Evolutionary conservation across 2,888 invertebrate genomes (phyloP), one percentile per base, ranked within the genome.

Genomic region (Pogonocherus hispidulus): DNA sequence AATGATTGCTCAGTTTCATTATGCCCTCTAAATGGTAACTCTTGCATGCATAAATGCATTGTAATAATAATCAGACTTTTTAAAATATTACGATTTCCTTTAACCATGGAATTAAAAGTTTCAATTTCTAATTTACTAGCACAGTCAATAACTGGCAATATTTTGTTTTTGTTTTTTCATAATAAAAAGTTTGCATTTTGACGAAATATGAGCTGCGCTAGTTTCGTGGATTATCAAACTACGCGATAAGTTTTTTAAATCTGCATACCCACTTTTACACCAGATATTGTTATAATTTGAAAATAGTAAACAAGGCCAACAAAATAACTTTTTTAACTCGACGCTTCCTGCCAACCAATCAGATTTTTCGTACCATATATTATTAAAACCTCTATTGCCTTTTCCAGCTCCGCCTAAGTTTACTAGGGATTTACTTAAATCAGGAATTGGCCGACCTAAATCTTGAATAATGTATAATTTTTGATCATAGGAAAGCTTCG

Each of bases 1-100:
- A 66, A 57, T 11, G 59, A 59, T 51, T 59, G 32, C 20, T 14
- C 51, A 59, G 59, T 59, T 59, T 66, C 66, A 46, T 66, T 51
- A 52, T 66, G 57, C n/a, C 52, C 59, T 18, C 59, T 57, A 44
- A 59, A 59, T 35, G 59, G 47, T 49, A 65, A 54, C 46, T 66
- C 54, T 55, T 60, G 60, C 32, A 22, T 66, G 16, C 41, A 37
- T 4, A 66, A 44, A 19, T 32, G 41, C 23, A 66, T 14, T 22
- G 49, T 59, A 35, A 59, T 52, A 59, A 57, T 20, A 8, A 65
- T 66, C 19, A 65, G 23, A 37, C 35, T 19, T 64, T 41, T 64
- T 11, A 55, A 27, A 18, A 63, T 44, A 41, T 44, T 19, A 37
- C 57, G 57, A 44, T 57, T 57, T 37, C 41, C 20, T 46, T 27